Evolutionary conservation across 2,797 vertebrate species (phyloP), one percentile per base, ranked within the genome.

Genomic region (Salarias fasciatus): DNA sequence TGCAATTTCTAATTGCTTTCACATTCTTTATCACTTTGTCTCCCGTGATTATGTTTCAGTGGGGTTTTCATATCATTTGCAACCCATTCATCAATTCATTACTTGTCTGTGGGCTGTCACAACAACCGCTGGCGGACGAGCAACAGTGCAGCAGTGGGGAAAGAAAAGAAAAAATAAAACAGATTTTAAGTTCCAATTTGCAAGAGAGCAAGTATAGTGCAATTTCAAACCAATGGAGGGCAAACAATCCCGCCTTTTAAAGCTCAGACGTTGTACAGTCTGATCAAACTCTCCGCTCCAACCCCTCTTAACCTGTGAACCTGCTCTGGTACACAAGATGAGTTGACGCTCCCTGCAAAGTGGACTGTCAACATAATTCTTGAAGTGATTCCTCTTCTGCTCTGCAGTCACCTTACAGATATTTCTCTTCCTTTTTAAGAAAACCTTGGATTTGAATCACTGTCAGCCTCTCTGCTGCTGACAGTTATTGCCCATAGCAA

Each of bases 321-420:
- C 74, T 57, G 60, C 49, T 77, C 52, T 62, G 80, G 46, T 85
- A 78, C 79, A 75, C 66, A 11, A 77, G 71, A 86, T 79, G 80
- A 82, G 78, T 79, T 74, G 79, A 83, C 15, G 69, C 69, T 76
- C 59, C 47, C 70, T 72, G 79, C 63, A 87, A 90, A 87, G 80
- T 80, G 77, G 76, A 73, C 81, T 88, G 84, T 89, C 87, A 91
- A 79, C 72, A 77, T 86, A 75, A 87, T 83, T 84, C 79, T 69
- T 48, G 0, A 76, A 85, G 77, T 63, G 72, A 88, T 87, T 83
- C 77, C 71, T 90, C 83, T 83, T 79, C 55, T 53, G 53, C 72
- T 76, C 68, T 31, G 47, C 42, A 28, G 63, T 52, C 59, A 63
- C 73, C 62, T 66, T 61, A 11, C 47, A 53, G 38, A 46, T 53